phyloP scores from a whole-genome alignment of 2,797 vertebrate species.

The Anas acuta region DNA sequence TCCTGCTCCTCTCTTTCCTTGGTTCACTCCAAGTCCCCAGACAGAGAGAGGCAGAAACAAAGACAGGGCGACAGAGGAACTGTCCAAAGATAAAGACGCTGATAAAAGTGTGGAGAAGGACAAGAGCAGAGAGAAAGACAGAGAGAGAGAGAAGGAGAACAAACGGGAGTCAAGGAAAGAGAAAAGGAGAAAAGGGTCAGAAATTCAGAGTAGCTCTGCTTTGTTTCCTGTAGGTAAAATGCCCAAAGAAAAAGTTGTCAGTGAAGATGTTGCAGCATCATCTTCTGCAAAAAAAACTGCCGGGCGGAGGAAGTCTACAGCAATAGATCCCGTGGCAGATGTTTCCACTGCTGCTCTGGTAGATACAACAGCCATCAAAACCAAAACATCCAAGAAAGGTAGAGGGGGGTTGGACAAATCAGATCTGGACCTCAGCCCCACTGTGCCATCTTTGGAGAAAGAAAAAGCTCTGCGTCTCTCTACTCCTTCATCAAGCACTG shows the following conservation, averaged over 20 bases:
- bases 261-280: slow-evolving; percentile 80
- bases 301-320: slow-evolving; percentile 87
- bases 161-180: slow-evolving; percentile 90
- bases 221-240: slow-evolving; percentile 81
- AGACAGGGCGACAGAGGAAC: slow-evolving; percentile 82
- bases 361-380: slow-evolving; percentile 84
- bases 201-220: slow-evolving; percentile 82
- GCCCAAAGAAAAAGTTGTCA: slow-evolving; percentile 82
- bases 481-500: slow-evolving; percentile 76
- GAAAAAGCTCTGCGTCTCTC: slow-evolving; percentile 78
- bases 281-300: slow-evolving; percentile 86
- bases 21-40: slow-evolving; percentile 87
- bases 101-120: slow-evolving; percentile 85
- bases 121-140: slow-evolving; percentile 86
- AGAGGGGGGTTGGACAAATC: slow-evolving; percentile 79
- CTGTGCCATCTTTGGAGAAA: slow-evolving; percentile 73
- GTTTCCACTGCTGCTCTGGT: slow-evolving; percentile 70
- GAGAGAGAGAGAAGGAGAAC: slow-evolving; percentile 95
- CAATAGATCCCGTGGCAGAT: slow-evolving; percentile 80
- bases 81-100: slow-evolving; percentile 82
- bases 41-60: slow-evolving; percentile 80
- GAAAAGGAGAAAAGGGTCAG: slow-evolving; percentile 87
- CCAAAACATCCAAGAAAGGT: slow-evolving; percentile 89
- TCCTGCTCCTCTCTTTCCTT: slow-evolving; percentile 89
- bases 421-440: slow-evolving; percentile 77